Conservation (phyloP, 2,797 vertebrate genomes). For the Lophotriccus pileatus region DNA sequence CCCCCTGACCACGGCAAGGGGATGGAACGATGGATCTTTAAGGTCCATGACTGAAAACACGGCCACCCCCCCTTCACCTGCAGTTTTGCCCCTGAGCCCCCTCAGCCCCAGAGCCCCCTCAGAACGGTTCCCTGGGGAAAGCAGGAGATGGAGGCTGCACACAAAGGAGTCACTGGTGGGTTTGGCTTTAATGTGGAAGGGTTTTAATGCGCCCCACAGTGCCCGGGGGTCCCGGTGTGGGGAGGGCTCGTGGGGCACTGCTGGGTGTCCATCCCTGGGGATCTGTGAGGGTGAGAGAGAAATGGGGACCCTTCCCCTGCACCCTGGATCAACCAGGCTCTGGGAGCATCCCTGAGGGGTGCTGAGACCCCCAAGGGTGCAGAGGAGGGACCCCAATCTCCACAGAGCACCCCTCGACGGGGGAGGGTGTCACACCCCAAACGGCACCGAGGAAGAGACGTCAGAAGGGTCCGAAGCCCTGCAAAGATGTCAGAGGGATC, state of each 20-base stretch:
- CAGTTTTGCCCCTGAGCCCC: accelerated
- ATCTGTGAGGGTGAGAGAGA: not conserved
- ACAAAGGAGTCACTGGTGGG: not conserved
- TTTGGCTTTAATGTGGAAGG: not conserved
- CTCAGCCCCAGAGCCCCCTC: not conserved
- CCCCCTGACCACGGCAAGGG: accelerated
- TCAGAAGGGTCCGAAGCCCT: not conserved
- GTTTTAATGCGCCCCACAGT: not conserved
- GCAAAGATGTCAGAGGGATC: not conserved
- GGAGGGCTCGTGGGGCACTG: accelerated
- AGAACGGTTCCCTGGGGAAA: accelerated
- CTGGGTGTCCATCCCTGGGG: not conserved
- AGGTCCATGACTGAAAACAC: accelerated
- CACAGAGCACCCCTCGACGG: accelerated
- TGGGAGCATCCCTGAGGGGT: accelerated
- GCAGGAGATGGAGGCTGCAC: accelerated
- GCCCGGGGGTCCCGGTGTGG: accelerated
- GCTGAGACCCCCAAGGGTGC: not conserved
- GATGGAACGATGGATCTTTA: not conserved
- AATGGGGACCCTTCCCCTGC: not conserved
- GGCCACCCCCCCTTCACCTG: accelerated
- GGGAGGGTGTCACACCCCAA: not conserved
- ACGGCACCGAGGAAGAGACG: accelerated
- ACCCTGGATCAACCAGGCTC: not conserved
- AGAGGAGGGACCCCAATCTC: not conserved